Percentiles rank a stretch among this genome's conserved stretches.
Evolutionary conservation across 1,140 invertebrate species (phyloP).

Genomic region (Cotesia typhae): DNA sequence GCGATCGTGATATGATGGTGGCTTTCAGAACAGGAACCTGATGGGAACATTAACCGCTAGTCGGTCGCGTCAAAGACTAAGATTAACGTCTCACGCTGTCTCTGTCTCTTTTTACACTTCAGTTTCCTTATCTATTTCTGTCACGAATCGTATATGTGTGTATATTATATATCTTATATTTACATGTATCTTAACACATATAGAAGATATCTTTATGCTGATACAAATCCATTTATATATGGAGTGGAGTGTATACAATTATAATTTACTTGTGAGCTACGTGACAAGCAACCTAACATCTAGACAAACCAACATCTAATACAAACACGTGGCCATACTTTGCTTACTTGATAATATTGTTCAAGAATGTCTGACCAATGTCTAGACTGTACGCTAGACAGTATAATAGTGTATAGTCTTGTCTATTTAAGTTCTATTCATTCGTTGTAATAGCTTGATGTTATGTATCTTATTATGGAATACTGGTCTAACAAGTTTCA

Average conservation of each 20-base stretch:
- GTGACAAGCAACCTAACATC: constrained; percentile 36
- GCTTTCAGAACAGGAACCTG: constrained; percentile 14
- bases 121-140: constrained; percentile 4
- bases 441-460: too few species aligned
- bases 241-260: constrained; percentile 41
- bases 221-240: neutral
- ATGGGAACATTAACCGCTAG: constrained; percentile 26
- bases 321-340: constrained; percentile 38
- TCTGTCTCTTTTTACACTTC: neutral
- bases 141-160: too few species aligned
- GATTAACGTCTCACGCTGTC: constrained; percentile 1
- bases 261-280: constrained; percentile 50
- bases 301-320: constrained; percentile 32
- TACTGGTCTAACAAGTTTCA: constrained; percentile 33
- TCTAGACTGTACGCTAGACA: constrained; percentile 40
- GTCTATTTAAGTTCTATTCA: neutral
- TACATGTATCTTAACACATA: too few species aligned
- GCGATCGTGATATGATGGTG: neutral
- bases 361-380: constrained; percentile 40
- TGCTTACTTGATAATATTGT: constrained; percentile 27
- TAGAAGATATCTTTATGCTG: too few species aligned
- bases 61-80: constrained; percentile 20
- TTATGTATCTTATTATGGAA: neutral
- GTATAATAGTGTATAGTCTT: neutral
- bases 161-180: too few species aligned